These are phyloP conservation scores for Calcarius lapponicus DNA, from an alignment of 2,797 vertebrate species.

Conservation along the genomic window DNA sequence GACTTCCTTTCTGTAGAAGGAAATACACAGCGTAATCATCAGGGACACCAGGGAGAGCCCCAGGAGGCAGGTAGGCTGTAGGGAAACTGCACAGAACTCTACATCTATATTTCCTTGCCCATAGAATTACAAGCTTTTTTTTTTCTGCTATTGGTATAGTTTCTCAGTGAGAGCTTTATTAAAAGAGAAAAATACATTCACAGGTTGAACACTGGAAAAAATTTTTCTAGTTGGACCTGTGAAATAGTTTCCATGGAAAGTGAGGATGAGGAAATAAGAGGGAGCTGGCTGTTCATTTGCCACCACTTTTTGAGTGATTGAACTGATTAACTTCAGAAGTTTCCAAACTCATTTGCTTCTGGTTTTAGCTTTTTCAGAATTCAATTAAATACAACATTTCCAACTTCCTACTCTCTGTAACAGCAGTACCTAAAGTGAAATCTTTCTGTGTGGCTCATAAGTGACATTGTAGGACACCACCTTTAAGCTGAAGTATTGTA, in stretches of 20 bases:
- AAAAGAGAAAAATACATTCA: not conserved
- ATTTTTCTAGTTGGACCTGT: not conserved
- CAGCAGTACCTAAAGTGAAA: not conserved
- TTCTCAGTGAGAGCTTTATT: not conserved
- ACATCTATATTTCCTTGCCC: not conserved
- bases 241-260: not conserved
- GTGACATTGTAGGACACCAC: not conserved
- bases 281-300: not conserved
- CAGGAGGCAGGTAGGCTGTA: not conserved
- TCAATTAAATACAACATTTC: not conserved
- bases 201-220: not conserved
- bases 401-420: not conserved
- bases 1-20: not conserved
- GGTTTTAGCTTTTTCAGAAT: not conserved
- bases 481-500: not conserved
- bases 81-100: not conserved
- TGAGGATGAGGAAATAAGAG: not conserved
- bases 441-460: not conserved
- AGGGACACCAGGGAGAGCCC: not conserved
- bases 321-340: not conserved
- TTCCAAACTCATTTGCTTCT: not conserved
- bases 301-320: not conserved
- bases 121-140: not conserved
- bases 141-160: not conserved
- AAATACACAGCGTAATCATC: not conserved